Percentiles rank a stretch among this genome's conserved stretches.
Evolutionary conservation across 92 coral and sea anemone species (phyloP).

Genomic region (Paramuricea clavata): DNA sequence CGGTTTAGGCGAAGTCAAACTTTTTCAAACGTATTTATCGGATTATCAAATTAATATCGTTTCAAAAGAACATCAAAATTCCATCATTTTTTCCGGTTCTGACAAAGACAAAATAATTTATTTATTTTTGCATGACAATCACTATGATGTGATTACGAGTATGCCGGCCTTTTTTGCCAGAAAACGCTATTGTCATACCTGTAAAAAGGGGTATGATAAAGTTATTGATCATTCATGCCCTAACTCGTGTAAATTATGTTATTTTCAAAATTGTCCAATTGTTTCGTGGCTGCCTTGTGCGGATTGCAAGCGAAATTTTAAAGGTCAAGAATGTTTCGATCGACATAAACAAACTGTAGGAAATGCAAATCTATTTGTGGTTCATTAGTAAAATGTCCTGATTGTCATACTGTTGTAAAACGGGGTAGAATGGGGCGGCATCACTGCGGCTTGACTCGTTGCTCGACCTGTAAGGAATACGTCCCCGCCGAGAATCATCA

Average conservation of each 20-base stretch:
- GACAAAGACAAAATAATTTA: conserved; percentile 37
- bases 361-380: neutral
- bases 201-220: no score
- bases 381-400: neutral
- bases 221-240: no score
- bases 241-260: no score
- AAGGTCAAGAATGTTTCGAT: neutral
- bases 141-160: conserved; percentile 56
- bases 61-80: conserved; percentile 46
- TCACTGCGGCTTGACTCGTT: no score
- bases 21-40: neutral
- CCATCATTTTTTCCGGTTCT: conserved; percentile 64
- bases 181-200: conserved; percentile 31
- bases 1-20: conserved; percentile 17
- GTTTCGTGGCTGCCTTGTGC: neutral
- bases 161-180: conserved; percentile 56
- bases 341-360: conserved; percentile 1
- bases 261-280: conserved; percentile 23
- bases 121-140: no score
- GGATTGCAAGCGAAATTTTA: no score
- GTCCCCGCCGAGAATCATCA: no score
- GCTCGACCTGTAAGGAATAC: no score
- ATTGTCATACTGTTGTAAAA: neutral
- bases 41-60: conserved; percentile 9
- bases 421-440: neutral